Percentiles rank a stretch among this genome's conserved stretches.
These are phyloP conservation scores for Pseudochromis fuscus DNA, from an alignment of 2,797 vertebrate species.

Conservation along the genomic window DNA sequence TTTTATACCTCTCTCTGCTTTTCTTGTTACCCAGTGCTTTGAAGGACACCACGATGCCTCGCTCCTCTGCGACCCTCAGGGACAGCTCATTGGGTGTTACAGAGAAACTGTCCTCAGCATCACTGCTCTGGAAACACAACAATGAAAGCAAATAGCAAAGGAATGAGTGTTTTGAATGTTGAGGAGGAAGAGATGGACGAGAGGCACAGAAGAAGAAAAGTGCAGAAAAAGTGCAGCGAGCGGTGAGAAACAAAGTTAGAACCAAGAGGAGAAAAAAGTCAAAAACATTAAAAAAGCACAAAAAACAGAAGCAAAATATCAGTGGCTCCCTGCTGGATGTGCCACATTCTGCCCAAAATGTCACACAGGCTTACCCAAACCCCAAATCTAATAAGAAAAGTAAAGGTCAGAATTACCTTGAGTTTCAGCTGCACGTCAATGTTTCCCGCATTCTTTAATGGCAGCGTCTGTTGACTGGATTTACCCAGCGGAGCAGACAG, in stretches of 20 bases:
- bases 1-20: conserved; percentile 86
- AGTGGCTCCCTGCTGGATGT: conserved; percentile 37
- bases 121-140: conserved; percentile 78
- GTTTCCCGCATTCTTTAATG: conserved; percentile 97
- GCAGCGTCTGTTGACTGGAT: conserved; percentile 87
- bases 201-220: not conserved
- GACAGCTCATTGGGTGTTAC: conserved; percentile 89
- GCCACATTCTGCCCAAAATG: conserved; percentile 53
- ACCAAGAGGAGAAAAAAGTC: not conserved
- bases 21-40: conserved; percentile 76
- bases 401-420: conserved; percentile 82
- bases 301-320: conserved; percentile 46
- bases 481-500: conserved; percentile 86
- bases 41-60: conserved; percentile 86
- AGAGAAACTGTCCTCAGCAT: conserved; percentile 85
- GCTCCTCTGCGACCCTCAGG: conserved; percentile 89
- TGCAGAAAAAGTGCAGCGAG: not conserved
- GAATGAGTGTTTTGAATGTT: not conserved
- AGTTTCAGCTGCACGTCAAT: conserved; percentile 91
- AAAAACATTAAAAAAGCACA: conserved; percentile 25
- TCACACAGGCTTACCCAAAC: conserved; percentile 62
- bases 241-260: conserved; percentile 1
- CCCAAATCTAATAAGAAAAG: conserved; percentile 66
- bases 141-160: not conserved
- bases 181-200: not conserved